Conservation (phyloP, 2,113 vertebrate species). For the Hippocampus abdominalis region DNA sequence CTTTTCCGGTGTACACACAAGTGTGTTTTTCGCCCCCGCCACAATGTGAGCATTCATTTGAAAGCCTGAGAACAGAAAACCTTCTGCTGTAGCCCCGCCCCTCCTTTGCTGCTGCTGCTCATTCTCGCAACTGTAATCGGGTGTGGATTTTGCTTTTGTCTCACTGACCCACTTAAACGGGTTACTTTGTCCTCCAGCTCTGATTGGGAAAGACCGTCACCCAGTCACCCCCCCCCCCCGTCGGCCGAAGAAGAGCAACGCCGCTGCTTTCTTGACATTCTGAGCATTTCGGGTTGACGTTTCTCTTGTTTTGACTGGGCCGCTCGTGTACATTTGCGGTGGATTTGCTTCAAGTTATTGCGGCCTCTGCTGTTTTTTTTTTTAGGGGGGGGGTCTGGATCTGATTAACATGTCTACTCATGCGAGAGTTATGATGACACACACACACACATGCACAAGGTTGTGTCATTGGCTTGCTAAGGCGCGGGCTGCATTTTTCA, state of each 20-base stretch:
- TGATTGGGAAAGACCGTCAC: constrained; percentile 31
- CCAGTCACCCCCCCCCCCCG: constrained; percentile 10
- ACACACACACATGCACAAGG: not conserved
- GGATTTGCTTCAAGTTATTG: not conserved
- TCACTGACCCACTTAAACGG: constrained; percentile 59
- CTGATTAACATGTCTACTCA: constrained; percentile 44
- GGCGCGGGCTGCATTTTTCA: not conserved
- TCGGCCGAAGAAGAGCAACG: constrained; percentile 4
- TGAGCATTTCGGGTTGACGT: not conserved
- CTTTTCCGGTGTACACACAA: not conserved
- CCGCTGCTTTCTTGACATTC: not conserved
- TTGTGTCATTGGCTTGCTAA: not conserved
- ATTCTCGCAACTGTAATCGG: not conserved
- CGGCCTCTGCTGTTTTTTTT: constrained; percentile 10
- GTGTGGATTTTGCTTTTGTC: constrained; percentile 36
- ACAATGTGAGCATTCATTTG: not conserved
- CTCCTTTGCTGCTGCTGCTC: constrained; percentile 4
- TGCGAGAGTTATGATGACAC: not conserved
- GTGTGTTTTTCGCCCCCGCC: not conserved
- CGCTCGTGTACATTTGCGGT: not conserved
- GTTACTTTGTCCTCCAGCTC: constrained; percentile 51
- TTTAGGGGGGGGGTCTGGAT: constrained; percentile 26
- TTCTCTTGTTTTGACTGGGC: not conserved
- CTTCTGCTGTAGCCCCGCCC: not conserved
- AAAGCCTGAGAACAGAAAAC: not conserved